Percentiles rank a stretch among this genome's conserved stretches.
phyloP scores from a whole-genome alignment of 2,113 vertebrate genomes.

The Haemorhous mexicanus region DNA sequence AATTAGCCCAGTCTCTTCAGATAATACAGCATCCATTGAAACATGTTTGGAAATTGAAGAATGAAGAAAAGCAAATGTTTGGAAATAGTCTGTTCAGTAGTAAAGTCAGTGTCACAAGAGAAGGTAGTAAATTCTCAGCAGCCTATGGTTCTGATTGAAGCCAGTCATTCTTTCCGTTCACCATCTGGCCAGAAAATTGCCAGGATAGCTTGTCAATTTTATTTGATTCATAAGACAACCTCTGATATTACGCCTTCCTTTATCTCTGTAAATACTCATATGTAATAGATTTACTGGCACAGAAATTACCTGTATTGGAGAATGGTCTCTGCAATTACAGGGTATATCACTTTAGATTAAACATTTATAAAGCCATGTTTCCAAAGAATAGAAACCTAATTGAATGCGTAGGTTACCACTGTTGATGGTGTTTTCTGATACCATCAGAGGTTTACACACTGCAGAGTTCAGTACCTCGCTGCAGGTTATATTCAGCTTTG shows the following conservation, averaged over 20 bases:
- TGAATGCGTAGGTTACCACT: background rate
- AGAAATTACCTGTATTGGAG: background rate
- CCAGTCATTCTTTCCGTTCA: background rate
- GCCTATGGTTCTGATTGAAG: background rate
- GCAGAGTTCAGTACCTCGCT: accelerated
- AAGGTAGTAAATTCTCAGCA: background rate
- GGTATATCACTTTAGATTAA: background rate
- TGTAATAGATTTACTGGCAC: background rate
- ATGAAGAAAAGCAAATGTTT: background rate
- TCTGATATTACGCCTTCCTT: background rate
- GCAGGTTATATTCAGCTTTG: background rate
- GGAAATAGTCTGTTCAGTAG: background rate
- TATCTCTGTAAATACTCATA: background rate
- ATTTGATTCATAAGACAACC: background rate
- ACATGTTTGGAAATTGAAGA: background rate
- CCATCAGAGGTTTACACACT: background rate
- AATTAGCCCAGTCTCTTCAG: background rate
- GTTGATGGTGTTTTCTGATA: background rate
- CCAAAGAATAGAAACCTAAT: background rate
- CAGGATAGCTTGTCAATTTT: background rate
- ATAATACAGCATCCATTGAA: background rate
- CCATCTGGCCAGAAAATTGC: background rate
- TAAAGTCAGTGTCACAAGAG: background rate
- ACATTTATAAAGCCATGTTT: background rate
- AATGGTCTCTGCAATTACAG: background rate